A percentile compares a stretch with the other conserved stretches of the same genome.
phyloP scores from a whole-genome alignment of 2,113 vertebrate genomes.

The Muntiacus muntjak region DNA sequence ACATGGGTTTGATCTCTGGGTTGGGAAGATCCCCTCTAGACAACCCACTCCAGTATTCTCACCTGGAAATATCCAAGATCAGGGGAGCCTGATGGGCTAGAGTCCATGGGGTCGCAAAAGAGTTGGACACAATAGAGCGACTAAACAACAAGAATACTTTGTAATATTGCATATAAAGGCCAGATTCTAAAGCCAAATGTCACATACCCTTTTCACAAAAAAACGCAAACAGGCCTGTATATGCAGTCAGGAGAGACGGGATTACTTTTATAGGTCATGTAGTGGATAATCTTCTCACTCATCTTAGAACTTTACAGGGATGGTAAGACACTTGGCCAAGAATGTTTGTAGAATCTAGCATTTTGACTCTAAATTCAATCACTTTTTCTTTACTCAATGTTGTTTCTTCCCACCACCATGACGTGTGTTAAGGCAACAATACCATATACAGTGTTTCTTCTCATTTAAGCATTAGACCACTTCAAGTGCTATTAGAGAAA shows the following conservation, averaged over 20 bases:
- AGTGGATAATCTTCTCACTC: neutral
- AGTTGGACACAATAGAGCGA: neutral
- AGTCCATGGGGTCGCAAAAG: neutral
- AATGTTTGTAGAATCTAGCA: neutral
- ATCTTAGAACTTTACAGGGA: neutral
- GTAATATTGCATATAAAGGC: neutral
- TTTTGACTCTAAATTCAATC: neutral
- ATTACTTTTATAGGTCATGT: neutral
- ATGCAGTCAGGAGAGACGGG: neutral
- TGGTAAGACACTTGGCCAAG: neutral
- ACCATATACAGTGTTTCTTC: neutral
- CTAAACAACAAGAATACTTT: neutral
- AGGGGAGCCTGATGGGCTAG: neutral
- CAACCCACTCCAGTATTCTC: neutral
- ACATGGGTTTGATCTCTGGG: neutral
- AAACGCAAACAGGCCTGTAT: neutral
- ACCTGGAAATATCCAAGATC: neutral
- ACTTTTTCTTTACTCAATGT: neutral
- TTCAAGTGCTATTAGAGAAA: neutral
- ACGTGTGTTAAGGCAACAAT: neutral
- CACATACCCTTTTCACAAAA: neutral
- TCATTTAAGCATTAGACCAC: neutral
- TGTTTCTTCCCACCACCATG: neutral
- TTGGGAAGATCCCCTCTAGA: neutral
- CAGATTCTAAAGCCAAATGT: neutral